Evolutionary conservation across 2,797 vertebrate genomes (phyloP).

Genomic region (Hoplostethus mediterraneus): DNA sequence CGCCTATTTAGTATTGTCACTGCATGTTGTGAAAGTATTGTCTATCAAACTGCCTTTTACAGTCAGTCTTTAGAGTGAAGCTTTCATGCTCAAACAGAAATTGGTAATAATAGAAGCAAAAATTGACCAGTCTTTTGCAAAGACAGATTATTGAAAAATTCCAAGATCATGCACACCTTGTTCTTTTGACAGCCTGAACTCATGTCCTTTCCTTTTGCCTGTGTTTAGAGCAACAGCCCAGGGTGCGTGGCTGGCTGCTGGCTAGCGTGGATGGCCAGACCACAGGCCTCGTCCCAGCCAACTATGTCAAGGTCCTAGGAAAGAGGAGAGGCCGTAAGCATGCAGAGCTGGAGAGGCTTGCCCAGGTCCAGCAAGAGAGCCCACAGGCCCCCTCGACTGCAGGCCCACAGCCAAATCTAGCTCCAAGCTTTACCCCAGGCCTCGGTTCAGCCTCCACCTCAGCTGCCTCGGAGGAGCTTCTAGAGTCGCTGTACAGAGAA

Average conservation of each 20-base stretch:
- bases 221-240: constrained; percentile 92
- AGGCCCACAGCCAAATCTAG: constrained; percentile 13
- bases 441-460: constrained; percentile 36
- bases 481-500: constrained; percentile 90
- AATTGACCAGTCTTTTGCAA: no score
- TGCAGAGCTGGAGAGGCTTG: constrained; percentile 81
- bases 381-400: constrained; percentile 37
- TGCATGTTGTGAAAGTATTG: no score
- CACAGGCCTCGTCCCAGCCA: constrained; percentile 93
- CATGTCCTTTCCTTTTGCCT: constrained; percentile 33
- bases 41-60: no score
- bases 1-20: no score
- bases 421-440: constrained; percentile 37
- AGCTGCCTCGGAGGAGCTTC: constrained; percentile 86
- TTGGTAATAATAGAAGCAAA: no score
- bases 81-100: no score
- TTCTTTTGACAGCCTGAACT: neutral
- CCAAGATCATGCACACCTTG: no score
- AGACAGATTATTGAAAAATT: no score
- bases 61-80: no score
- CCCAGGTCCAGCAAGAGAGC: constrained; percentile 75
- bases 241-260: constrained; percentile 95
- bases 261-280: constrained; percentile 93
- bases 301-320: constrained; percentile 95
- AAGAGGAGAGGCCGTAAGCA: constrained; percentile 92